Evolutionary conservation across 2,797 vertebrate genomes (phyloP), one percentile per base, ranked within the genome.

Genomic region (Periophthalmus magnuspinnatus): DNA sequence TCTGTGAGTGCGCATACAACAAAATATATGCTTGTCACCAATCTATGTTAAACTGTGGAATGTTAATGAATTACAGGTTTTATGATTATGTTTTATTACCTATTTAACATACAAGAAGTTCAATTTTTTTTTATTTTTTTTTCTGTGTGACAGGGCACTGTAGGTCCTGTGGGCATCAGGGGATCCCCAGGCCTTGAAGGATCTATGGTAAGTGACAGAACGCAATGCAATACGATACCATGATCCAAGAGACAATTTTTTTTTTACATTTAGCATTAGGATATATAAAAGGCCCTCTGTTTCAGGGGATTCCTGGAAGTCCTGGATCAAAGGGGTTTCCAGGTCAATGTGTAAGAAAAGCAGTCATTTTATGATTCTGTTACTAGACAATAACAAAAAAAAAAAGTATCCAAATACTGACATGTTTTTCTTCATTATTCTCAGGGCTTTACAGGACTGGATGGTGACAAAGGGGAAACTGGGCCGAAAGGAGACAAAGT

Each of bases 401-500:
- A n/a, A 3, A 28, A 28, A 41, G 38, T 41, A 13, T 41, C 11
- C 36, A 41, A 41, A 41, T 41, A 38, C 38, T 11, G 28, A 28
- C 28, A 57, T 57, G 8, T 21, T 41, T 59, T 59, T 19, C 22
- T 14, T 28, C 11, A 47, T 24, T 63, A 38, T 73, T 21, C 76
- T 13, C 17, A 95, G 95, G 94, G 94, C 38, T 72, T 67, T 36
- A 82, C 9, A 74, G 93, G 92, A 32, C 74, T 56, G 0, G 54
- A 79, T 68, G 94, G 94, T 81, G 91, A 92, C 68, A 93, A 86
- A 65, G 94, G 95, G 32, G 84, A 88, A 24, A 4, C 70, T 70
- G 94, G 95, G 75, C 57, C 74, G n/a, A 94, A 91, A 89, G 94
- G 94, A 83, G 71, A 84, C 74, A 87, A 84, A 87, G 95, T 95